Conservation (phyloP, 2,888 invertebrate species). For the Ryuthela nishihirai region DNA sequence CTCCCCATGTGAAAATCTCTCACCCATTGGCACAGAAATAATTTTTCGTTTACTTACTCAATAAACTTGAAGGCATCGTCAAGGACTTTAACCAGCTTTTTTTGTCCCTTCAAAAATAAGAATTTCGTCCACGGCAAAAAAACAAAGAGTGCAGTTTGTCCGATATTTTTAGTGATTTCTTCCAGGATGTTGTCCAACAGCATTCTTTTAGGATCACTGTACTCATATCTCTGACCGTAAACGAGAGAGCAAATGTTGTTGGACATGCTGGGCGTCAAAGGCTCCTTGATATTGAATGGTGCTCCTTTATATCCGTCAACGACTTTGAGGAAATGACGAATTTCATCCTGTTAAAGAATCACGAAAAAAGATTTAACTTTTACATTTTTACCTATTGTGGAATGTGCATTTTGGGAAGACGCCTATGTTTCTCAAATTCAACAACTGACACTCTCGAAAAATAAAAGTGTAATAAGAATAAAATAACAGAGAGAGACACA, state of each 20-base stretch:
- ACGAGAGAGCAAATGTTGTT: slow-evolving; percentile 41
- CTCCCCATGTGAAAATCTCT: too few relatives aligned
- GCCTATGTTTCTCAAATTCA: too few relatives aligned
- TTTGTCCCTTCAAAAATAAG: not conserved
- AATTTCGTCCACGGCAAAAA: slow-evolving; percentile 22
- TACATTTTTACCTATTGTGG: too few relatives aligned
- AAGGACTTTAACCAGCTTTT: not conserved
- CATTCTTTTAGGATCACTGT: slow-evolving; percentile 31
- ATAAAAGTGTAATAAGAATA: too few relatives aligned
- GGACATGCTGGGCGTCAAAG: slow-evolving; percentile 39
- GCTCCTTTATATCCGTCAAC: slow-evolving; percentile 12
- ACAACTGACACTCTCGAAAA: too few relatives aligned
- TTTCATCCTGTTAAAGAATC: slow-evolving; percentile 26
- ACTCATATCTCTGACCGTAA: slow-evolving; percentile 41
- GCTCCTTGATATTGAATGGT: slow-evolving; percentile 22
- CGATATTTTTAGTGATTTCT: not conserved
- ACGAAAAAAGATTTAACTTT: too few relatives aligned
- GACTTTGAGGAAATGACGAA: slow-evolving; percentile 26
- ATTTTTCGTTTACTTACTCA: not conserved
- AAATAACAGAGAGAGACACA: too few relatives aligned
- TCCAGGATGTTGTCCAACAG: slow-evolving; percentile 10
- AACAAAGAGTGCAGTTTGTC: not conserved
- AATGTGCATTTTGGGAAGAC: too few relatives aligned
- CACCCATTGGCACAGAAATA: too few relatives aligned
- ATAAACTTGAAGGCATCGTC: not conserved